phyloP scores from a whole-genome alignment of 2,113 vertebrate genomes.

The Xiphophorus couchianus region DNA sequence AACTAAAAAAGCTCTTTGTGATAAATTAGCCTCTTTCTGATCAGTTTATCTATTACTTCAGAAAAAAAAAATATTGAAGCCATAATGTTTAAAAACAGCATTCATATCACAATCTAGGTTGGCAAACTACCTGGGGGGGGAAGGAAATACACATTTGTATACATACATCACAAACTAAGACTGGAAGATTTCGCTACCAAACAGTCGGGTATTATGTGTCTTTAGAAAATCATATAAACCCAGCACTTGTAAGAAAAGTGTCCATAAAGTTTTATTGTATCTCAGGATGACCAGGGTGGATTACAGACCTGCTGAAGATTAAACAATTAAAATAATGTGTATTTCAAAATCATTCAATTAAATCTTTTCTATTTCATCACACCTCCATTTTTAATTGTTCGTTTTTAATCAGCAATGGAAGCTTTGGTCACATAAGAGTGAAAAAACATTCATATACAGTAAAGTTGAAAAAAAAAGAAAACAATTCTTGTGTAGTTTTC shows the following conservation, averaged over 20 bases:
- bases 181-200: not conserved
- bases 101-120: too few species aligned
- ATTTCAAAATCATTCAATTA: constrained; percentile 25
- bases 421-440: constrained; percentile 75
- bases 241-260: constrained; percentile 47
- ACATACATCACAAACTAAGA: not conserved
- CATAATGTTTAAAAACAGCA: too few species aligned
- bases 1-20: too few species aligned
- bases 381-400: constrained; percentile 31
- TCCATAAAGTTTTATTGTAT: constrained; percentile 55
- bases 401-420: constrained; percentile 42
- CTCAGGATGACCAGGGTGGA: constrained; percentile 41
- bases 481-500: constrained; percentile 58
- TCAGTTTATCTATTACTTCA: too few species aligned
- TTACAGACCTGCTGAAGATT: constrained; percentile 53
- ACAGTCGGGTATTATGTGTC: not conserved
- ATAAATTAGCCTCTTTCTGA: too few species aligned
- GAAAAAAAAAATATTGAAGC: too few species aligned
- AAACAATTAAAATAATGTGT: constrained; percentile 45
- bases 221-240: constrained; percentile 15
- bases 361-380: constrained; percentile 25
- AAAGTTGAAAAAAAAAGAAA: constrained; percentile 21
- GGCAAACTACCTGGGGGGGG: too few species aligned
- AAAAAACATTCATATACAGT: constrained; percentile 72
- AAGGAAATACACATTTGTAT: too few species aligned